Evolutionary conservation across 2,113 vertebrate genomes (phyloP), one percentile per base, ranked within the genome.

Genomic region (Rhea americana): DNA sequence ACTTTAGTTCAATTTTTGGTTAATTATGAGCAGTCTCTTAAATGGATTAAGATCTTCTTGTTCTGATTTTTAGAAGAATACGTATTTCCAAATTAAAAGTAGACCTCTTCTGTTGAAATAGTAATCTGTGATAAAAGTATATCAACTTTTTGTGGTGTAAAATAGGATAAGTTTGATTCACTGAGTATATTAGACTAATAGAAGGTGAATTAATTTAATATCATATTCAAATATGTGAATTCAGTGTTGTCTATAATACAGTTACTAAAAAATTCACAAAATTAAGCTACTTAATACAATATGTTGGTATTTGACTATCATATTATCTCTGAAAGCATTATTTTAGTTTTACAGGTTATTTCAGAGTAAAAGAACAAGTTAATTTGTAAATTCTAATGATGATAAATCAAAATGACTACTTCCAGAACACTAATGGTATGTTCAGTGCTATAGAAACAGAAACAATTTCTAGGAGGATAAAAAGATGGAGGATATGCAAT

Each of bases 71-170:
- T 77, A 41, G 32, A 82, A 68, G 3, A 43, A 65, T 62, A 63
- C 2, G 2, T 0, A 37, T 58, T 81, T 63, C 30, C 28, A n/a
- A 1, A 53, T 24, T 68, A 25, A 37, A 77, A 77, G 4, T 4
- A 55, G 47, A 20, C 8, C 3, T 61, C 1, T 61, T 78, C 22
- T 76, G 56, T 35, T 19, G 12, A 62, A 67, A n/a, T n/a, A 81
- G 7, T 43, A 71, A 53, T 37, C 11, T 5, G 10, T 68, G 35
- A 39, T 25, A 53, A 55, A 76, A 62, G 62, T 56, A 7, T 73
- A 28, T 25, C 12, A 61, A n/a, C 3, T 39, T 77, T 50, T 28
- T 7, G 5, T 7, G 17, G 8, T 53, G 50, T 26, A 59, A 7
- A 35, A 35, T n/a, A 45, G 30, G 35, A 56, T 56, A 19, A 55